Evolutionary conservation across 2,888 invertebrate species (phyloP), one percentile per base, ranked within the genome.

Genomic region (Atrina japonica): DNA sequence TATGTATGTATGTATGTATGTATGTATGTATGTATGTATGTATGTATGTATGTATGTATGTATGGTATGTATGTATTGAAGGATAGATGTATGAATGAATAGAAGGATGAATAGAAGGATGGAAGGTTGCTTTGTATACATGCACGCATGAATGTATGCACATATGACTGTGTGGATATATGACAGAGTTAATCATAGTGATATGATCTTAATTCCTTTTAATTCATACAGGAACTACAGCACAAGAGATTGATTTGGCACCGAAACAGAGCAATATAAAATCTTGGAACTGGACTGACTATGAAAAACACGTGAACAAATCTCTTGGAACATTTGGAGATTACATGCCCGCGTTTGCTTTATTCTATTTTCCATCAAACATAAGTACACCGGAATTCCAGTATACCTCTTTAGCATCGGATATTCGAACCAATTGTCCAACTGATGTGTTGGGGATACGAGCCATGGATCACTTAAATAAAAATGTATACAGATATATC

Each of bases 371-470:
- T 41, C 77, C 77, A 27, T 30, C 49, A 72, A 21, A 73, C 49
- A 50, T 60, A 16, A 53, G 45, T 14, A 79, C 79, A 6, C 82
- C 86, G 0, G 82, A 82, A 50, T 81, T 78, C 63, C 77, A 83
- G 43, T 81, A 84, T 49, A 80, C 85, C 29, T 79, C 75, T 6
- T 82, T 86, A 83, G 80, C 81, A 16, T 77, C 83, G 2, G 87
- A 88, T 61, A 66, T 86, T 3, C 68, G 87, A 2, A 82, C 82
- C 49, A 78, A 76, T 0, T 87, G 87, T 66, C 85, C 84, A 18
- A 77, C 78, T 3, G 76, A 83, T 52, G 59, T 73, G 7, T 59
- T 86, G 47, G 70, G 80, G 2, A 52, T 60, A 9, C 56, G 73
- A 3, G 61, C 81, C 6, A 66, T 76, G 2, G 40, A 47, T 16